Evolutionary conservation across 2,113 vertebrate species (phyloP).

Genomic region (Bujurquina vittata): DNA sequence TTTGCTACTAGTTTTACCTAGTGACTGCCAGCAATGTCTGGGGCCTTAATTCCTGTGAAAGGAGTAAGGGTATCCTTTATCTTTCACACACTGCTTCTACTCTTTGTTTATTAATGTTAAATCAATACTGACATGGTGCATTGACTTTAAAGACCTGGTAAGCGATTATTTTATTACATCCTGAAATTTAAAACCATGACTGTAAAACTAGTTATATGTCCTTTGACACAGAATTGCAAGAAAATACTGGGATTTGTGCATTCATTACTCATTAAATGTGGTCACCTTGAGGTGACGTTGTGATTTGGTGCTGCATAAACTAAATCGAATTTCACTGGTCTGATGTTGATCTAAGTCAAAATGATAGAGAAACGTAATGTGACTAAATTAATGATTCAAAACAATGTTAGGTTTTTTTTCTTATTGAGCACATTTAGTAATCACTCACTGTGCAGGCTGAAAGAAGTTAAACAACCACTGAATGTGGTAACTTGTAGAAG

Average conservation of each 20-base stretch:
- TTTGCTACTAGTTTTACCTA: not conserved
- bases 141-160: not conserved
- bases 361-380: not conserved
- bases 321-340: no score
- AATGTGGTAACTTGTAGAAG: conserved; percentile 1
- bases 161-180: no score
- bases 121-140: not conserved
- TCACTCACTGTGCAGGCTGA: not conserved
- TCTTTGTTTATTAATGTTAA: not conserved
- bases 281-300: no score
- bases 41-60: not conserved
- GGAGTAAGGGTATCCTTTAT: not conserved
- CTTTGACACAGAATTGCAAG: not conserved
- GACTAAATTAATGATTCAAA: not conserved
- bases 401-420: not conserved
- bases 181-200: not conserved
- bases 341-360: no score
- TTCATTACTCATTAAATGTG: no score
- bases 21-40: not conserved
- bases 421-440: no score
- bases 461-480: not conserved
- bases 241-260: not conserved
- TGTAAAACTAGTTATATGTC: not conserved
- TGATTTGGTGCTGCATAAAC: no score
- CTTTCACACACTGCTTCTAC: not conserved